These are phyloP conservation scores for Colletes collaris DNA, from an alignment of 2,888 invertebrate genomes.

Conservation along the genomic window DNA sequence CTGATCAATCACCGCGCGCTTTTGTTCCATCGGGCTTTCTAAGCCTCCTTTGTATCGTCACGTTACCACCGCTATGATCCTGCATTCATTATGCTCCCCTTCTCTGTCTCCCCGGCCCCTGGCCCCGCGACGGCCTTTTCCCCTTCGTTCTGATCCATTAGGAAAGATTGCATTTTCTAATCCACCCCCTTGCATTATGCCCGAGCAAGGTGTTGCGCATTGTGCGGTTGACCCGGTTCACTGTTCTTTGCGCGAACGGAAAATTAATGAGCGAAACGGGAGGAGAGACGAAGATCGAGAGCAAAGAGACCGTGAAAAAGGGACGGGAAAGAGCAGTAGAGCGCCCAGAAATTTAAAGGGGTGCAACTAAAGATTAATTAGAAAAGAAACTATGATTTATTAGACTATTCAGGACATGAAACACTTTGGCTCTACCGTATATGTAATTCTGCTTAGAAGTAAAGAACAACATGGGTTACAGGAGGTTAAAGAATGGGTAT, in stretches of 20 bases:
- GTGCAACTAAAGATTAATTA: too few relatives aligned
- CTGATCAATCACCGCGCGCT: conserved; percentile 80
- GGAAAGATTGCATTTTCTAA: conserved; percentile 78
- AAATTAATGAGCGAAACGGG: conserved; percentile 48
- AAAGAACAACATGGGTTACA: too few relatives aligned
- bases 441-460: too few relatives aligned
- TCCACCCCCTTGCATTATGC: conserved; percentile 63
- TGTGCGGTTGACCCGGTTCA: conserved; percentile 57
- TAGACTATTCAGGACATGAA: too few relatives aligned
- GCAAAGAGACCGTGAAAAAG: not conserved
- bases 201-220: conserved; percentile 57
- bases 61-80: conserved; percentile 74
- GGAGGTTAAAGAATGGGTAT: too few relatives aligned
- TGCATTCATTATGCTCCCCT: conserved; percentile 76
- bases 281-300: not conserved
- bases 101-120: conserved; percentile 22
- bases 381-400: too few relatives aligned
- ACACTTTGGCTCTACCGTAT: too few relatives aligned
- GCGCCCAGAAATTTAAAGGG: too few relatives aligned
- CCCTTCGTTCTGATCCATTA: conserved; percentile 74
- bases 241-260: conserved; percentile 53
- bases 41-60: conserved; percentile 77
- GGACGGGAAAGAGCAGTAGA: conserved; percentile 8
- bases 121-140: conserved; percentile 41
- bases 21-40: conserved; percentile 78